Evolutionary conservation across 2,797 vertebrate genomes (phyloP).

Genomic region (Tadarida brasiliensis): DNA sequence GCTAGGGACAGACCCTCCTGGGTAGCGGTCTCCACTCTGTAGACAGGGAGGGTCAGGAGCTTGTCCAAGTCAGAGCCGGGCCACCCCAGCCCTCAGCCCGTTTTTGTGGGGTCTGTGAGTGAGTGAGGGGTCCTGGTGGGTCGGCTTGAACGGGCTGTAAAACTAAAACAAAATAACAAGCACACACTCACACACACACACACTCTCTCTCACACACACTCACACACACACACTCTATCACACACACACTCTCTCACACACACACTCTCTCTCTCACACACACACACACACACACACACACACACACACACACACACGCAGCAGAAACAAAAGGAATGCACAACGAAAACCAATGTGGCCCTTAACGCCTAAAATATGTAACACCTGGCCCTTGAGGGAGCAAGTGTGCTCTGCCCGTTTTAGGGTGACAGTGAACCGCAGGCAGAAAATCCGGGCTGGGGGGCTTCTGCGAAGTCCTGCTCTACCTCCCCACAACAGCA

Average conservation of each 20-base stretch:
- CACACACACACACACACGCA: neutral
- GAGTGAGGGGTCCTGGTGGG: neutral
- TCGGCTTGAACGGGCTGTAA: neutral
- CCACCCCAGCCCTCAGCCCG: neutral
- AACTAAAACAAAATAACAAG: neutral
- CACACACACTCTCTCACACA: too few relatives aligned
- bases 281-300: too few relatives aligned
- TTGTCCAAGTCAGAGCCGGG: rapidly evolving
- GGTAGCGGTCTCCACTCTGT: neutral
- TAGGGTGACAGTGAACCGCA: neutral
- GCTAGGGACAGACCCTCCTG: neutral
- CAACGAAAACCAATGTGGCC: neutral
- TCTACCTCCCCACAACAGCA: neutral
- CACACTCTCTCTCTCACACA: too few relatives aligned
- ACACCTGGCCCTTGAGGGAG: neutral
- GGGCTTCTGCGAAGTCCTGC: slow-evolving; percentile 1
- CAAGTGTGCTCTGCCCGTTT: neutral
- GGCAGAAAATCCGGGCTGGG: neutral
- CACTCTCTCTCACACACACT: neutral
- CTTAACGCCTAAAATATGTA: neutral
- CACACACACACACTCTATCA: rapidly evolving
- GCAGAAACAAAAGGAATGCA: neutral
- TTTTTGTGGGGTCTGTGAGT: neutral
- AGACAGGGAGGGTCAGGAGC: neutral
- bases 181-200: rapidly evolving